phyloP scores from a whole-genome alignment of 2,113 vertebrate genomes.

The Malurus cyaneus region DNA sequence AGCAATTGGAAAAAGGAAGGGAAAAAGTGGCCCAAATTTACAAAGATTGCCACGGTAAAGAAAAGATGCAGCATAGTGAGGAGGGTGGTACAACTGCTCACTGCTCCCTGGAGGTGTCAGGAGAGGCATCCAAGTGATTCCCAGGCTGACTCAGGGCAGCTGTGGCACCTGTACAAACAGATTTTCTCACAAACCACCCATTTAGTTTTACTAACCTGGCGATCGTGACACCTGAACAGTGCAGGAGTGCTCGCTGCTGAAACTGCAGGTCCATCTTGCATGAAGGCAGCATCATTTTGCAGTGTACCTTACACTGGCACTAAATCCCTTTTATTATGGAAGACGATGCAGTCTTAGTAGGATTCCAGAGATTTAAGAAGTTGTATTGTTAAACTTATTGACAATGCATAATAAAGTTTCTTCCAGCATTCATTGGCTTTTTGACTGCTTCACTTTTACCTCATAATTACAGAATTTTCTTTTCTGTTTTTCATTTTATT shows the following conservation, averaged over 20 bases:
- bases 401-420: neutral
- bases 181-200: neutral
- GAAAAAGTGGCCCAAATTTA: neutral
- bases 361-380: neutral
- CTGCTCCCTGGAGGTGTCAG: neutral
- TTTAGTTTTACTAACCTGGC: neutral
- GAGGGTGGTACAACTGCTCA: neutral
- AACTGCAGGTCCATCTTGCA: neutral
- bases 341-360: neutral
- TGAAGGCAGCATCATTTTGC: neutral
- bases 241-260: neutral
- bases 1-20: neutral
- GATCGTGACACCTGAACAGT: neutral
- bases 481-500: neutral
- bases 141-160: neutral
- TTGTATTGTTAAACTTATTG: neutral
- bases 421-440: neutral
- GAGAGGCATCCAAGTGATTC: neutral
- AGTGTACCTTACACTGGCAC: neutral
- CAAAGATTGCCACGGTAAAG: neutral
- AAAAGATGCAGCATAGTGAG: neutral
- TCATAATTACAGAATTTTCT: neutral
- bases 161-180: neutral
- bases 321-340: neutral
- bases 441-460: neutral